phyloP scores from a whole-genome alignment of 2,113 vertebrate species.

The Ondatra zibethicus region DNA sequence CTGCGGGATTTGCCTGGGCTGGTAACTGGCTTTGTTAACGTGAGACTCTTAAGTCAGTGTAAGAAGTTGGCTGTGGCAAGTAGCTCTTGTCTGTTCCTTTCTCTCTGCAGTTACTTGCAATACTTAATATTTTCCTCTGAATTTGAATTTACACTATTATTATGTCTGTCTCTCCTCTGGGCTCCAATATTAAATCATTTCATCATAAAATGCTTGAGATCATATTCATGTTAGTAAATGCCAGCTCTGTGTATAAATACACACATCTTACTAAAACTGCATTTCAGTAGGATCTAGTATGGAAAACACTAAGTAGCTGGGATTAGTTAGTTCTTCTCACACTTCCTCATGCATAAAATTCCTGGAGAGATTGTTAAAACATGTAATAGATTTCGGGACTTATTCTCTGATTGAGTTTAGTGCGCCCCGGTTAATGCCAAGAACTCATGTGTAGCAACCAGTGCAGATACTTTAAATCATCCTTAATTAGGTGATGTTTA shows the following conservation, averaged over 20 bases:
- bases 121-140: not conserved
- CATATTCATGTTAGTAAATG: not conserved
- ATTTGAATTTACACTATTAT: not conserved
- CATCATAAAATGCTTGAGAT: not conserved
- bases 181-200: conserved; percentile 40
- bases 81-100: not conserved
- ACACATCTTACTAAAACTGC: not conserved
- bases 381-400: not conserved
- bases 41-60: too few species aligned
- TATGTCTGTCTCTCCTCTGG: not conserved
- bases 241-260: not conserved
- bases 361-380: not conserved
- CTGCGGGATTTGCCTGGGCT: too few species aligned
- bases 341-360: not conserved
- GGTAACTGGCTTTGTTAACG: too few species aligned
- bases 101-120: not conserved
- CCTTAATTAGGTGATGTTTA: not conserved
- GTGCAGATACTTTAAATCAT: not conserved
- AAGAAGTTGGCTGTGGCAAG: not conserved
- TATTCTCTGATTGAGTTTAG: not conserved
- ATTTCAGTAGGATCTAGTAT: not conserved
- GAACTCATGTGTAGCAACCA: not conserved
- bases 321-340: not conserved
- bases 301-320: not conserved
- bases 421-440: not conserved